Percentiles rank a stretch among this genome's conserved stretches.
These are phyloP conservation scores for Tryphoninae sp. DNA, from an alignment of 2,888 invertebrate species.

Conservation along the genomic window DNA sequence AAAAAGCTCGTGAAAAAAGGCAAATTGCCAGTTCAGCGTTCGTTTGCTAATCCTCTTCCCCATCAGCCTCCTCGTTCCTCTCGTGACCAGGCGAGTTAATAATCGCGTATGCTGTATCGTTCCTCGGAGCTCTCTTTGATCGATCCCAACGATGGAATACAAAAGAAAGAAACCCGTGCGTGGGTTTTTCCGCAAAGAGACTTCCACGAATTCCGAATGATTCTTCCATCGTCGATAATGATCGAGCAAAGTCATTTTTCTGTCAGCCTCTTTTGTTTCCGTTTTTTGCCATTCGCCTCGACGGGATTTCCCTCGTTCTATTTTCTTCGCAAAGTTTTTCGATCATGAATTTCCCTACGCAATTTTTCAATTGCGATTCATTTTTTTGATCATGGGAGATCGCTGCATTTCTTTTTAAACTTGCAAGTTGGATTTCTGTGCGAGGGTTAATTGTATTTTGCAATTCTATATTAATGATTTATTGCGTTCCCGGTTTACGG, in stretches of 20 bases:
- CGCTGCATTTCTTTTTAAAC: too few species aligned
- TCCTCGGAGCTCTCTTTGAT: conserved; percentile 7
- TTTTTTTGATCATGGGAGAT: too few species aligned
- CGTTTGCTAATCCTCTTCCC: neutral
- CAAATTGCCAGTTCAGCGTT: conserved; percentile 39
- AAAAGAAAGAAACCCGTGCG: neutral
- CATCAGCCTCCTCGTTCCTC: neutral
- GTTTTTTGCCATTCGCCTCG: neutral
- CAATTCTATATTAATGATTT: too few species aligned
- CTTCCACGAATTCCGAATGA: conserved; percentile 21
- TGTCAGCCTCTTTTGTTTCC: neutral
- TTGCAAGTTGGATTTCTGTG: too few species aligned
- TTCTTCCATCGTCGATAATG: conserved; percentile 19
- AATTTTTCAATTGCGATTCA: too few species aligned
- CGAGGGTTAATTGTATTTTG: too few species aligned
- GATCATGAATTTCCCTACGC: too few species aligned
- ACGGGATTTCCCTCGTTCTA: too few species aligned
- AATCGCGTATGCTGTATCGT: conserved; percentile 11
- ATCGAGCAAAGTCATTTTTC: neutral
- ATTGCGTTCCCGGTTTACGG: too few species aligned
- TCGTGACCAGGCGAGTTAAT: neutral
- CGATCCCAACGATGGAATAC: conserved; percentile 17
- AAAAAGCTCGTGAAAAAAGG: conserved; percentile 27
- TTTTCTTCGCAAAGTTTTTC: too few species aligned
- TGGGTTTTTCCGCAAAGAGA: neutral